A percentile compares a stretch with the other conserved stretches of the same genome.
Conservation (phyloP, 1,140 invertebrate species). For the Cotesia vestalis region DNA sequence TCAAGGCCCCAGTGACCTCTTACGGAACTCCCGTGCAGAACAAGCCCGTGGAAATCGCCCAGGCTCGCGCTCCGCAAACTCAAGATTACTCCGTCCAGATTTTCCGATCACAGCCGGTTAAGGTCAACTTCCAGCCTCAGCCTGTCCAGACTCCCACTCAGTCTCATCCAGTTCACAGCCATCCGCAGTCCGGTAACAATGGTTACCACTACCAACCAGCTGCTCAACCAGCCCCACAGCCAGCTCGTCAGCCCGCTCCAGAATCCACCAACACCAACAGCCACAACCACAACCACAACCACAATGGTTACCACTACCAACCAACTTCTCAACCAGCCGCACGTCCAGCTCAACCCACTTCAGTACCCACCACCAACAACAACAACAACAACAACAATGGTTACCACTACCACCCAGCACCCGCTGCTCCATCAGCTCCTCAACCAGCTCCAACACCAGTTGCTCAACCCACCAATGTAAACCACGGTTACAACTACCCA, state of each 20-base stretch:
- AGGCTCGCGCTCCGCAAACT: too few relatives aligned
- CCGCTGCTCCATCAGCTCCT: background rate
- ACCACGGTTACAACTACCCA: too few relatives aligned
- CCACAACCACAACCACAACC: too few relatives aligned
- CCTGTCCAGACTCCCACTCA: background rate
- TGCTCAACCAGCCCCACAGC: background rate
- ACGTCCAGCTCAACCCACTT: background rate
- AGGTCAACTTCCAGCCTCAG: constrained; percentile 11
- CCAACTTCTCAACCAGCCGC: constrained; percentile 4
- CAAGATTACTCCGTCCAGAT: too few relatives aligned
- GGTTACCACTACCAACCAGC: background rate
- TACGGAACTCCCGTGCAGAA: constrained; percentile 37
- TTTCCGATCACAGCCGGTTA: background rate
- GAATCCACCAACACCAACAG: too few relatives aligned
- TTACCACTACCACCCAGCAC: background rate
- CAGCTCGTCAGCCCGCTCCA: too few relatives aligned
- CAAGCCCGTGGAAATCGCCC: too few relatives aligned
- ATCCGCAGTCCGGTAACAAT: too few relatives aligned
- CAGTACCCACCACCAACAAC: background rate
- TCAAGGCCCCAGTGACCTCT: constrained; percentile 26
- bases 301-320: too few relatives aligned
- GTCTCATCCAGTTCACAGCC: background rate
- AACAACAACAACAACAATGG: too few relatives aligned
- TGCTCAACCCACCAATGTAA: too few relatives aligned
- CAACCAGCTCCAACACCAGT: too few relatives aligned